Percentiles rank a stretch among this genome's conserved stretches.
These are phyloP conservation scores for Heteromormyrus szaboi DNA, from an alignment of 2,797 vertebrate species.

Conservation along the genomic window DNA sequence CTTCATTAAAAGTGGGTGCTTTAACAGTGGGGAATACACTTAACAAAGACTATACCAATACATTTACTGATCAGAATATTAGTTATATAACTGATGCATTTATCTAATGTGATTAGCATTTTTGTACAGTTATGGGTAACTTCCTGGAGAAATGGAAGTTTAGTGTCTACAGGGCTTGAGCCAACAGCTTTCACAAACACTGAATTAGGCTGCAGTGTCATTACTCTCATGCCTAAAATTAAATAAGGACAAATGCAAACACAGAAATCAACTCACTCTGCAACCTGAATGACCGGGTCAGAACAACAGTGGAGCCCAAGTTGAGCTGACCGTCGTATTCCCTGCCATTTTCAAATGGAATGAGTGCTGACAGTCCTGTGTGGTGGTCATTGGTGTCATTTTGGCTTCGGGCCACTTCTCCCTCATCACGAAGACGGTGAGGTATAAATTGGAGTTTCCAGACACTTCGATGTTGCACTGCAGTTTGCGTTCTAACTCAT, in stretches of 20 bases:
- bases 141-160: neutral
- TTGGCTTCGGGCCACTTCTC: neutral
- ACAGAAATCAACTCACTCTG: neutral
- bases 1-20: neutral
- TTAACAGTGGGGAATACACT: neutral
- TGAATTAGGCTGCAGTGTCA: neutral
- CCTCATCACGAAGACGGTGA: slow-evolving; percentile 28
- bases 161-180: neutral
- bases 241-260: neutral
- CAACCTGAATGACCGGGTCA: slow-evolving; percentile 17
- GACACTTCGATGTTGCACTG: slow-evolving; percentile 38
- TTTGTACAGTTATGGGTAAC: neutral
- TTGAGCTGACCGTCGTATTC: slow-evolving; percentile 43
- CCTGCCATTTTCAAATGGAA: neutral
- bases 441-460: slow-evolving; percentile 5
- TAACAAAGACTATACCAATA: neutral
- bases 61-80: neutral
- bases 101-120: neutral
- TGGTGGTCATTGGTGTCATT: fast-evolving
- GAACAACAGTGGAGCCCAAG: slow-evolving; percentile 27
- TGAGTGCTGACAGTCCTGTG: slow-evolving; percentile 19
- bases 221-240: neutral
- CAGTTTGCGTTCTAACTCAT: slow-evolving; percentile 26
- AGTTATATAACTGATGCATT: neutral
- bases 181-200: neutral